A percentile compares a stretch with the other conserved stretches of the same genome.
Conservation (phyloP, 30 jellyfish, hydroid and myxozoan species). For the Catostylus mosaicus region DNA sequence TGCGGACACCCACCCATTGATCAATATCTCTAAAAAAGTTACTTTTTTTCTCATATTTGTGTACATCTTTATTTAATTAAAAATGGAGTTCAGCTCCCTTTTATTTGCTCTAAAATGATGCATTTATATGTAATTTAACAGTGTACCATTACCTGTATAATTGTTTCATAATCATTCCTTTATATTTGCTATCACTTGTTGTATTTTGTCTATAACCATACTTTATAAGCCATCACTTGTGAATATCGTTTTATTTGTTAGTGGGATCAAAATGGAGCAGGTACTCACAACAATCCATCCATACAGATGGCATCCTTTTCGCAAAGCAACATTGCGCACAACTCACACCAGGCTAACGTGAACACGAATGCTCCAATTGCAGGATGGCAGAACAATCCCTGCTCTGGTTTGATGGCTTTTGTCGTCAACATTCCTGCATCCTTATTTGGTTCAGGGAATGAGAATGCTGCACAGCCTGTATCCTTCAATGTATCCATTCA, state of each 20-base stretch:
- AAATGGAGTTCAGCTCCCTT: too few relatives aligned
- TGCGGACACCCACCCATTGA: too few relatives aligned
- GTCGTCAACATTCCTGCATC: not conserved
- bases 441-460: not conserved
- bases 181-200: too few relatives aligned
- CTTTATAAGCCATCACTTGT: not conserved
- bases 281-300: not conserved
- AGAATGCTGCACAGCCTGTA: not conserved
- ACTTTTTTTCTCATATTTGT: too few relatives aligned
- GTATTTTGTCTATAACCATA: too few relatives aligned
- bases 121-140: not conserved
- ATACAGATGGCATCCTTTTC: not conserved
- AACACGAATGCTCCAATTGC: not conserved
- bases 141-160: not conserved
- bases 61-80: too few relatives aligned
- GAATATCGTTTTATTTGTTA: too few relatives aligned
- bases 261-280: not conserved
- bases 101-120: too few relatives aligned
- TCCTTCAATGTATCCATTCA: not conserved
- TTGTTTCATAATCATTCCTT: not conserved
- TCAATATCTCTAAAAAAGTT: too few relatives aligned
- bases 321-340: not conserved
- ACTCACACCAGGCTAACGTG: not conserved
- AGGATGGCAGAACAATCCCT: not conserved
- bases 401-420: not conserved